Evolutionary conservation across 2,113 vertebrate species (phyloP), one percentile per base, ranked within the genome.

Genomic region (Amia ocellicauda): DNA sequence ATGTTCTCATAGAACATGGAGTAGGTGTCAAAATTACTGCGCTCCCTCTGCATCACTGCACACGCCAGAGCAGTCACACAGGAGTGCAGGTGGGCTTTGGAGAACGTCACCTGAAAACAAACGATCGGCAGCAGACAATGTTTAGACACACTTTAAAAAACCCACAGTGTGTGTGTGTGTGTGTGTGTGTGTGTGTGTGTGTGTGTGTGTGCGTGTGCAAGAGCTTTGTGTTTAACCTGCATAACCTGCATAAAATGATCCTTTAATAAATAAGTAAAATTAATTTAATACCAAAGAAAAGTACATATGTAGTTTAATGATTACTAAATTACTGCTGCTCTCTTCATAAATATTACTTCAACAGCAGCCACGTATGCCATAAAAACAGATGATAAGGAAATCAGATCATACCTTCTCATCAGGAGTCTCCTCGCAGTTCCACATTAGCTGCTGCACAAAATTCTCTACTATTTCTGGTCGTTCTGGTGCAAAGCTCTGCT

Each of bases 1-100:
- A 86, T 71, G 1, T 87, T 88, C 72, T 92, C 88, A 1, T 88
- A 90, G 69, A 86, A 89, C 75, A 76, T 80, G 0, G 86, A 91
- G 58, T 87, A 88, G 36, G 76, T 78, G 76, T 88, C 74, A 29
- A 89, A 91, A 77, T 70, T 81, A 72, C 79, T 85, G 40, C 43
- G 29, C 63, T 91, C 88, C 67, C 83, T 83, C 36, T 79, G 84
- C 75, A 73, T 84, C 69, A 87, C 64, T 0, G 84, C 87, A 31
- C 80, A 86, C 20, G 80, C 71, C 53, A 91, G 70, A 14, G 79
- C 42, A 4, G 73, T 67, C 26, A 92, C 77, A 70, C 88, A 86
- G 10, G 63, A 61, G 61, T 87, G 74, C 3, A 93, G 86, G 64
- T 78, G 73, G 41, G 72, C 76, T 74, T 66, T 77, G 20, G 69